Percentiles rank a stretch among this genome's conserved stretches.
These are phyloP conservation scores for Tinamus major DNA, from an alignment of 2,797 vertebrate genomes.

Conservation along the genomic window DNA sequence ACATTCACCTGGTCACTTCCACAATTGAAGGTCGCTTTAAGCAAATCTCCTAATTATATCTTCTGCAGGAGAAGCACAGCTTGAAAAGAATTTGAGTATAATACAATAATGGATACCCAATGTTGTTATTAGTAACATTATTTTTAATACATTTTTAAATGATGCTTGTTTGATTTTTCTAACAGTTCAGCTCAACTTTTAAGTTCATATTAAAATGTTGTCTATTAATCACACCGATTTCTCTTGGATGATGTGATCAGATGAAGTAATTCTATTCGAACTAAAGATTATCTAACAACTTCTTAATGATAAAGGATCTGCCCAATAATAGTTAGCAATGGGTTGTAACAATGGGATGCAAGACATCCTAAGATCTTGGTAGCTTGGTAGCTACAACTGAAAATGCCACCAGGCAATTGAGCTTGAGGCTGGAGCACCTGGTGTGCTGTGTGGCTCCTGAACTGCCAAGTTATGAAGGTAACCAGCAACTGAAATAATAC, in stretches of 20 bases:
- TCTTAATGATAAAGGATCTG: not conserved
- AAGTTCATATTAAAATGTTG: not conserved
- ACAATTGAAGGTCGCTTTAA: not conserved
- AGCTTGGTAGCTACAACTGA: not conserved
- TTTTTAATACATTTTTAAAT: not conserved
- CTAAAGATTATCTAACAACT: not conserved
- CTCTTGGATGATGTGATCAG: not conserved
- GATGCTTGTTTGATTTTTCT: not conserved
- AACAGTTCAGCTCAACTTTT: not conserved
- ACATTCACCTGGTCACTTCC: not conserved
- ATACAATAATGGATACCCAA: not conserved
- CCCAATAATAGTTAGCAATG: not conserved
- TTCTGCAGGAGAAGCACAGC: not conserved
- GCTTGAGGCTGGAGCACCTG: not conserved
- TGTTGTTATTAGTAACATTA: not conserved
- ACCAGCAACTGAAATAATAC: not conserved
- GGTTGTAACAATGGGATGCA: not conserved
- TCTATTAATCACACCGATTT: not conserved
- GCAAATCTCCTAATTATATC: too few species aligned
- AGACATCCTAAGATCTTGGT: not conserved
- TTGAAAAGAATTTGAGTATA: not conserved
- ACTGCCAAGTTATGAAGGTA: not conserved
- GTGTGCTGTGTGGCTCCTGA: not conserved
- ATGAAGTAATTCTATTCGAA: not conserved
- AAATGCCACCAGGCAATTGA: not conserved